Conservation (phyloP, 2,797 vertebrate species). For the Momotus momota region DNA sequence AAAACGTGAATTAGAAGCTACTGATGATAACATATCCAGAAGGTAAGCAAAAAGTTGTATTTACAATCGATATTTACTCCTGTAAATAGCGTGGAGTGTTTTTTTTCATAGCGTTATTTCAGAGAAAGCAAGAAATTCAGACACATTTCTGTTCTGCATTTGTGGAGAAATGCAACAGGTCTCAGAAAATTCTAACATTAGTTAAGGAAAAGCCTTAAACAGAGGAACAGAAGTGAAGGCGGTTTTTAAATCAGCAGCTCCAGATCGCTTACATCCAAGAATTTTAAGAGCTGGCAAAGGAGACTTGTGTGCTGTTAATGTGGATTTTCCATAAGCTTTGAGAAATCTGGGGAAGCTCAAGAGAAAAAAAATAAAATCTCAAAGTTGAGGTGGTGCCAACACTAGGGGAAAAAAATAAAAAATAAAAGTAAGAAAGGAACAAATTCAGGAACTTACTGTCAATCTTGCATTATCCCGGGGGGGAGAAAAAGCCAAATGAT, state of each 20-base stretch:
- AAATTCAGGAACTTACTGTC: neutral
- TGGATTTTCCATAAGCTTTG: conserved; percentile 67
- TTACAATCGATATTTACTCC: neutral
- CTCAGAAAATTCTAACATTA: conserved; percentile 30
- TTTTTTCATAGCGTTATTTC: neutral
- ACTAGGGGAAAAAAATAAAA: neutral
- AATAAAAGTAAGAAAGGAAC: neutral
- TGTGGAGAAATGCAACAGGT: neutral
- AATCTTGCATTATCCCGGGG: neutral
- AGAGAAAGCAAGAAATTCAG: neutral
- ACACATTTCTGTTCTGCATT: neutral
- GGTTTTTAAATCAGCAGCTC: conserved; percentile 58
- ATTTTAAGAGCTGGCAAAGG: conserved; percentile 64
- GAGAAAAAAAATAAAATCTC: neutral
- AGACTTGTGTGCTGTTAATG: conserved; percentile 31
- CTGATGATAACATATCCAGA: neutral
- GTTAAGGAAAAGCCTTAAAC: conserved; percentile 23
- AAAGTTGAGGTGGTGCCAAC: conserved; percentile 12
- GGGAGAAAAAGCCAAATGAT: neutral
- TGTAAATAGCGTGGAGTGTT: neutral
- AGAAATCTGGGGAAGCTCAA: conserved; percentile 49
- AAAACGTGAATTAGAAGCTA: neutral
- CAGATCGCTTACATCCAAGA: conserved; percentile 53
- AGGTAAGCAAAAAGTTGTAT: neutral
- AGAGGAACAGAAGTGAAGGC: neutral